Percentiles rank a stretch among this genome's conserved stretches.
phyloP scores from a whole-genome alignment of 2,888 invertebrate genomes.

The Nomada ruficornis region DNA sequence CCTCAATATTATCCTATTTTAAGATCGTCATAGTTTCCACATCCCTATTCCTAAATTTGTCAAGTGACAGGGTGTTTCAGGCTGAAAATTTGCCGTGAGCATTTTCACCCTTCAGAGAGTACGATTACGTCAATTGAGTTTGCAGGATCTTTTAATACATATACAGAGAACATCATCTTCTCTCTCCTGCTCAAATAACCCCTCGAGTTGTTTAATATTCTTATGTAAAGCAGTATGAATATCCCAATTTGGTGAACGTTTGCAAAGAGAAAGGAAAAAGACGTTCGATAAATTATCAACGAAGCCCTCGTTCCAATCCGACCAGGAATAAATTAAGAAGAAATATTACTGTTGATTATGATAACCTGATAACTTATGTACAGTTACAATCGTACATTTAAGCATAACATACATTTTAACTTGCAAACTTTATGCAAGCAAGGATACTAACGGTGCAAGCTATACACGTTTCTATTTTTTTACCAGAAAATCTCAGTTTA shows the following conservation, averaged over 20 bases:
- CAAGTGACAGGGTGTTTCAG: background rate
- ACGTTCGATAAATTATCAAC: slow-evolving; percentile 1
- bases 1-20: too few relatives aligned
- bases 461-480: background rate
- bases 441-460: background rate
- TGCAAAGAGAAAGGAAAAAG: slow-evolving; percentile 6
- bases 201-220: background rate
- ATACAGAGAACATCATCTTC: background rate
- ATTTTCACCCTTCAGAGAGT: background rate
- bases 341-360: background rate
- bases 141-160: background rate
- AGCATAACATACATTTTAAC: background rate
- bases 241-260: slow-evolving; percentile 1
- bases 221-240: background rate
- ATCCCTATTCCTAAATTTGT: background rate
- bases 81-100: background rate
- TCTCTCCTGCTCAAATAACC: background rate
- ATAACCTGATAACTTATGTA: slow-evolving; percentile 2
- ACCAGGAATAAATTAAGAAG: slow-evolving; percentile 1
- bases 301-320: background rate
- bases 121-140: background rate
- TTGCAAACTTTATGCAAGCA: background rate
- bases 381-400: background rate
- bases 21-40: too few relatives aligned
- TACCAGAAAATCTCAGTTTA: background rate